Percentiles rank a stretch among this genome's conserved stretches.
Evolutionary conservation across 2,113 vertebrate genomes (phyloP).

Genomic region (Gobius niger): DNA sequence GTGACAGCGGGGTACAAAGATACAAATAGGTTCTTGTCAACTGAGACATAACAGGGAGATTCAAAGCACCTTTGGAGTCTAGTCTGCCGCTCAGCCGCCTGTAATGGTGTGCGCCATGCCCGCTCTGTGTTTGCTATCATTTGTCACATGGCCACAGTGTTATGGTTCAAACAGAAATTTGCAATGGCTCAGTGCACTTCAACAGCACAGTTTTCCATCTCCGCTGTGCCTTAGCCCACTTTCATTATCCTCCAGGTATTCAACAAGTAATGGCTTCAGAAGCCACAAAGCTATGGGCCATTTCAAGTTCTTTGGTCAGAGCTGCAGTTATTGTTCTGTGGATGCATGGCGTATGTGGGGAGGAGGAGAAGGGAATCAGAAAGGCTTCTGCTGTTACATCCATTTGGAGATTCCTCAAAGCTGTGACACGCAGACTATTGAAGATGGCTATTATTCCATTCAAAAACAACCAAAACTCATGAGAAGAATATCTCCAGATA

Average conservation of each 20-base stretch:
- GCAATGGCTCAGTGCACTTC: constrained; percentile 68
- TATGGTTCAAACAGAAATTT: constrained; percentile 74
- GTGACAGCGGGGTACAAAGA: constrained; percentile 30
- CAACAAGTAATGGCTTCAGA: constrained; percentile 63
- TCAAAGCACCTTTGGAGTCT: constrained; percentile 16
- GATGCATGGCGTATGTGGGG: constrained; percentile 18
- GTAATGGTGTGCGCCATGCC: constrained; percentile 49
- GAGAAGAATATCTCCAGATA: too few species aligned
- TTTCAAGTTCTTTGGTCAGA: constrained; percentile 57
- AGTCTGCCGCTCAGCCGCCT: constrained; percentile 35
- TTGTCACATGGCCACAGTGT: constrained; percentile 71
- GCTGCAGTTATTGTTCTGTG: constrained; percentile 49
- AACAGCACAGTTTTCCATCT: constrained; percentile 64
- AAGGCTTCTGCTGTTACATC: constrained; percentile 6
- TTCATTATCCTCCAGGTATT: constrained; percentile 71
- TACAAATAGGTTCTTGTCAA: constrained; percentile 35
- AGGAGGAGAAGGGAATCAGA: background rate
- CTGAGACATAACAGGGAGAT: constrained; percentile 21
- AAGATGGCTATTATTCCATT: too few species aligned
- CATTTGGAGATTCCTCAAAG: background rate
- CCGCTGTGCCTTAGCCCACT: constrained; percentile 54
- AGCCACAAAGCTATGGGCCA: constrained; percentile 57
- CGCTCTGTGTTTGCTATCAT: constrained; percentile 66
- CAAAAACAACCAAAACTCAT: too few species aligned
- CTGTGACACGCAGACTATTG: too few species aligned